Evolutionary conservation across 2,888 invertebrate genomes (phyloP).

Genomic region (Bembecia ichneumoniformis): DNA sequence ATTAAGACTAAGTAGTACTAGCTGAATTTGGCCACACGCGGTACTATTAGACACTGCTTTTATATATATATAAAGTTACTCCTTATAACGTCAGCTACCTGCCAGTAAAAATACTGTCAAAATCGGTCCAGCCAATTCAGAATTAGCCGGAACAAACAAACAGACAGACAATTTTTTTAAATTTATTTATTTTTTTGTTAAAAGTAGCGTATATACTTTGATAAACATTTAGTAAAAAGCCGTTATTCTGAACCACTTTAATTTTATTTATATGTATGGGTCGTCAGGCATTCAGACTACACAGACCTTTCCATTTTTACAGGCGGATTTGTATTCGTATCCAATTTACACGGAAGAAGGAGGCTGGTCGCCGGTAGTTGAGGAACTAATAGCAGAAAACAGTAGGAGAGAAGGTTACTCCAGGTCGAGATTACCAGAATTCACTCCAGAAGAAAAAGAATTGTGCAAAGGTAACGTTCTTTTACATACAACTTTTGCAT

Average conservation of each 20-base stretch:
- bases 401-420: conserved; percentile 47
- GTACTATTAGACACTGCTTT: too few relatives aligned
- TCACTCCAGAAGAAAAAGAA: conserved; percentile 55
- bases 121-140: too few relatives aligned
- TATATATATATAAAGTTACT: too few relatives aligned
- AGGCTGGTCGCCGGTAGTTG: conserved; percentile 60
- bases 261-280: neutral
- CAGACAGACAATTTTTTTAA: neutral
- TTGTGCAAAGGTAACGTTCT: conserved; percentile 40
- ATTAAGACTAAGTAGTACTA: too few relatives aligned
- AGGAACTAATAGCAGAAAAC: conserved; percentile 39
- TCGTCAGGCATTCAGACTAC: too few relatives aligned
- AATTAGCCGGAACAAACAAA: too few relatives aligned
- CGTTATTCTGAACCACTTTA: neutral
- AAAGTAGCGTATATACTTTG: too few relatives aligned
- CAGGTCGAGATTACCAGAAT: conserved; percentile 53
- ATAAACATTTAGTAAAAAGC: too few relatives aligned
- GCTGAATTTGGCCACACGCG: too few relatives aligned
- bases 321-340: conserved; percentile 48
- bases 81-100: too few relatives aligned
- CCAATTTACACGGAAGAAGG: conserved; percentile 55
- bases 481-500: too few relatives aligned
- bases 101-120: too few relatives aligned
- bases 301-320: conserved; percentile 5
- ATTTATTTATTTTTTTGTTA: neutral